These are phyloP conservation scores for Pituophis catenifer DNA, from an alignment of 2,113 vertebrate genomes.

Conservation along the genomic window DNA sequence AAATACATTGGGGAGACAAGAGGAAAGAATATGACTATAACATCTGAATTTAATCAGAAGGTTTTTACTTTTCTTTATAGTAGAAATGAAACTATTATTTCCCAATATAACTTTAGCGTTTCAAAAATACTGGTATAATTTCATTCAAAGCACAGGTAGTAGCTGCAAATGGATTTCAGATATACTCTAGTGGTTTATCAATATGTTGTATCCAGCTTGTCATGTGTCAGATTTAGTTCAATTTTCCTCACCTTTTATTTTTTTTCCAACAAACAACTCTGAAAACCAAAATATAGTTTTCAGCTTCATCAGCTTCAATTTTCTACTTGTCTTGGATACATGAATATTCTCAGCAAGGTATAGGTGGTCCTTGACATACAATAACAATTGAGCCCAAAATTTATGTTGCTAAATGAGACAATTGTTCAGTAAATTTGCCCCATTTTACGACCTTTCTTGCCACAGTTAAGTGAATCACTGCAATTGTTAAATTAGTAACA, in stretches of 20 bases:
- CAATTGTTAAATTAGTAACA: too few species aligned
- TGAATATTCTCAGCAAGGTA: neutral
- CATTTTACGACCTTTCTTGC: too few species aligned
- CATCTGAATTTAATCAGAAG: constrained; percentile 23
- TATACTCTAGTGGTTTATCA: neutral
- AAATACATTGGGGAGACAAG: neutral
- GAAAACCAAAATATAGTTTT: neutral
- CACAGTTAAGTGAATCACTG: too few species aligned
- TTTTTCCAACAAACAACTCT: neutral
- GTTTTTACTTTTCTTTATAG: neutral
- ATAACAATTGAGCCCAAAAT: too few species aligned
- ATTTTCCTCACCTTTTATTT: neutral
- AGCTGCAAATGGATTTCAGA: neutral
- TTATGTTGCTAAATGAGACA: too few species aligned
- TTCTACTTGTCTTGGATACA: neutral
- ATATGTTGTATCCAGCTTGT: neutral
- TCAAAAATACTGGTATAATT: neutral
- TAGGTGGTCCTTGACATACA: too few species aligned
- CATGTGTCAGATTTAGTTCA: neutral
- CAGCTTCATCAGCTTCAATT: neutral
- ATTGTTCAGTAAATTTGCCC: too few species aligned
- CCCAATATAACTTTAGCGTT: neutral
- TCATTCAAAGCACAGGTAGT: neutral
- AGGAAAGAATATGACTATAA: neutral
- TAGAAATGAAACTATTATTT: neutral